Evolutionary conservation across 1,140 invertebrate genomes (phyloP).

Genomic region (Aphaenogaster rudis): DNA sequence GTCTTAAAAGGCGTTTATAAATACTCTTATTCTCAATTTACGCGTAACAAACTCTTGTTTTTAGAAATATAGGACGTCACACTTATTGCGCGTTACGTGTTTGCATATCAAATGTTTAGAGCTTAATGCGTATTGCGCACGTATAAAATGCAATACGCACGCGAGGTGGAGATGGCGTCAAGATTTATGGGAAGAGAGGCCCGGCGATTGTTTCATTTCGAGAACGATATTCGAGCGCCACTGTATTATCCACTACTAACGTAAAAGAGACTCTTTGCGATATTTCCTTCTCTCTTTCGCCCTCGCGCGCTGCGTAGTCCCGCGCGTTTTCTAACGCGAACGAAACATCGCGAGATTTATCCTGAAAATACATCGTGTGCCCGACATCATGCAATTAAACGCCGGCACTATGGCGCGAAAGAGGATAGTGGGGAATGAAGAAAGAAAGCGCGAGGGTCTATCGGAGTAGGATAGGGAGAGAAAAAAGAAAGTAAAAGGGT

Average conservation of each 20-base stretch:
- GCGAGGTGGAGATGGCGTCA: neutral
- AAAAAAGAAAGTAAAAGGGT: constrained; percentile 7
- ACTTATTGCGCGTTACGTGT: neutral
- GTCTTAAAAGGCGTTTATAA: neutral
- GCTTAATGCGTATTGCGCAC: neutral
- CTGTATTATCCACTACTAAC: constrained; percentile 40
- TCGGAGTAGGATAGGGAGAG: neutral
- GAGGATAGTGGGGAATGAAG: neutral
- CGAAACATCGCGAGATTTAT: constrained; percentile 69
- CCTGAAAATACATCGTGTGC: constrained; percentile 70
- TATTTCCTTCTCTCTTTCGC: constrained; percentile 3
- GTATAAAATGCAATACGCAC: neutral
- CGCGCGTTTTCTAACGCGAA: constrained; percentile 62
- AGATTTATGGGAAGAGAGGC: constrained; percentile 30
- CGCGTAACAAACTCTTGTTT: neutral
- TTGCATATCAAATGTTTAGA: neutral
- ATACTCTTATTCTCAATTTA: neutral
- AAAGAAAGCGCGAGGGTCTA: constrained; percentile 8
- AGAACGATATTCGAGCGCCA: constrained; percentile 75
- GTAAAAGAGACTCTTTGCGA: constrained; percentile 26
- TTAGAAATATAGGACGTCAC: neutral
- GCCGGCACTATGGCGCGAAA: constrained; percentile 31
- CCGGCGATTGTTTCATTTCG: constrained; percentile 76
- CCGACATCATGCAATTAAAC: constrained; percentile 74
- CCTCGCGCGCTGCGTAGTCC: neutral